Evolutionary conservation across 1,140 invertebrate species (phyloP).

Genomic region (Zaprionus nigranus): DNA sequence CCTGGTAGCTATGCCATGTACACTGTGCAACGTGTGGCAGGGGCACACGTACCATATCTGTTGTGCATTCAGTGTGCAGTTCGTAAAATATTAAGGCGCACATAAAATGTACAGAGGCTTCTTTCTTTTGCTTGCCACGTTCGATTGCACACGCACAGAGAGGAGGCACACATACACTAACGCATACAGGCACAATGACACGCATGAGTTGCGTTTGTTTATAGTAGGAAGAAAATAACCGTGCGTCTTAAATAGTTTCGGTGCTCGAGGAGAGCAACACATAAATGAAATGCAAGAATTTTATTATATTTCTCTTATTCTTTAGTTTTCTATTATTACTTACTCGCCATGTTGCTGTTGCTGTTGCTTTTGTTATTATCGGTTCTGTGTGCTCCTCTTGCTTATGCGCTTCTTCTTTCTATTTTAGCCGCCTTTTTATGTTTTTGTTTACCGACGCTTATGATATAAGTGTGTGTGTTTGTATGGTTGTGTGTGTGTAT

Average conservation of each 20-base stretch:
- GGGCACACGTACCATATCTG: conserved; percentile 30
- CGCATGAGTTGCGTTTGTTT: conserved; percentile 76
- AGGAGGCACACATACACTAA: conserved; percentile 23
- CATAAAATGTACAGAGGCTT: conserved; percentile 48
- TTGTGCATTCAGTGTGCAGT: conserved; percentile 56
- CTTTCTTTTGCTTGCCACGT: conserved; percentile 19
- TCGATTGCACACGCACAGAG: conserved; percentile 37
- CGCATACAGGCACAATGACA: conserved; percentile 45
- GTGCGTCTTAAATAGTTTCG: conserved; percentile 25
- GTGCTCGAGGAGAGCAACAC: not conserved
- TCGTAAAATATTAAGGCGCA: conserved; percentile 55
- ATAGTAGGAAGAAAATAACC: conserved; percentile 56
- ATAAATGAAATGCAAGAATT: conserved; percentile 38
- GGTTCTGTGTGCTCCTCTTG: not conserved
- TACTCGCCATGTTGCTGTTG: conserved; percentile 75
- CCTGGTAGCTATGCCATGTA: conserved; percentile 36
- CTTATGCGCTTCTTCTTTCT: conserved; percentile 21
- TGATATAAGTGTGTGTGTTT: conserved; percentile 33
- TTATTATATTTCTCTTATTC: conserved; percentile 30
- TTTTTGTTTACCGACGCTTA: conserved; percentile 27
- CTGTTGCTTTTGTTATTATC: conserved; percentile 38
- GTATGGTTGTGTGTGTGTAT: conserved; percentile 17
- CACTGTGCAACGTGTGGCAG: conserved; percentile 14
- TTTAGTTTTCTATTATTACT: conserved; percentile 62
- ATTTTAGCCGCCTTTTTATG: conserved; percentile 36